These are phyloP conservation scores for Danionella cerebrum DNA, from an alignment of 2,113 vertebrate species.

Conservation along the genomic window DNA sequence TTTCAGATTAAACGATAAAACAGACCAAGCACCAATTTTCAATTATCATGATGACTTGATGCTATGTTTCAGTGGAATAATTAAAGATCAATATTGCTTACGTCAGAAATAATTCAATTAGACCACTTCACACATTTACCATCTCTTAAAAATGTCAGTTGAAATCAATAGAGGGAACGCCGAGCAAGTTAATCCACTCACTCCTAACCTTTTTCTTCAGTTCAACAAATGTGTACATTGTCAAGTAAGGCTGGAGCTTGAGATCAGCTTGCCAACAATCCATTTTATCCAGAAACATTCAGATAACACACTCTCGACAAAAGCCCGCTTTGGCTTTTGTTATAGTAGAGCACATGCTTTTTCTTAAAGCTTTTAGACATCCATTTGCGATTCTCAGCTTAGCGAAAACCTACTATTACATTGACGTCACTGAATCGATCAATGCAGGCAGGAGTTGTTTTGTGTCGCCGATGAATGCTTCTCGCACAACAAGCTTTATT, in stretches of 20 bases:
- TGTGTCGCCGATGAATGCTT: neutral
- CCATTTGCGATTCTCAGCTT: neutral
- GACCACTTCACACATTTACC: slow-evolving; percentile 11
- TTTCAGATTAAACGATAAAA: no score
- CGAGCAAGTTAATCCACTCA: slow-evolving; percentile 20
- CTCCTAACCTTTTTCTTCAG: neutral
- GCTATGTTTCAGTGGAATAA: neutral
- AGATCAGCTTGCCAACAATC: neutral
- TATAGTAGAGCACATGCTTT: neutral
- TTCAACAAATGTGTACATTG: no score
- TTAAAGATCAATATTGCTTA: slow-evolving; percentile 18
- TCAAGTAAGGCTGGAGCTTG: neutral
- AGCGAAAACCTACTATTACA: neutral
- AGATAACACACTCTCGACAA: neutral
- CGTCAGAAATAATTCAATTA: slow-evolving; percentile 14
- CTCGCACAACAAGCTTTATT: neutral
- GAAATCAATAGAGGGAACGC: slow-evolving; percentile 7
- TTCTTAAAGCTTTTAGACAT: neutral
- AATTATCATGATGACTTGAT: neutral
- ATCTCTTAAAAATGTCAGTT: neutral
- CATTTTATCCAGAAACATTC: neutral
- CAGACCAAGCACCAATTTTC: no score
- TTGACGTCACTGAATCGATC: neutral
- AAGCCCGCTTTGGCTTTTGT: no score
- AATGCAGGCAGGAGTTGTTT: neutral